A percentile compares a stretch with the other conserved stretches of the same genome.
phyloP scores from a whole-genome alignment of 2,797 vertebrate genomes.

The Lutjanus campechanus region DNA sequence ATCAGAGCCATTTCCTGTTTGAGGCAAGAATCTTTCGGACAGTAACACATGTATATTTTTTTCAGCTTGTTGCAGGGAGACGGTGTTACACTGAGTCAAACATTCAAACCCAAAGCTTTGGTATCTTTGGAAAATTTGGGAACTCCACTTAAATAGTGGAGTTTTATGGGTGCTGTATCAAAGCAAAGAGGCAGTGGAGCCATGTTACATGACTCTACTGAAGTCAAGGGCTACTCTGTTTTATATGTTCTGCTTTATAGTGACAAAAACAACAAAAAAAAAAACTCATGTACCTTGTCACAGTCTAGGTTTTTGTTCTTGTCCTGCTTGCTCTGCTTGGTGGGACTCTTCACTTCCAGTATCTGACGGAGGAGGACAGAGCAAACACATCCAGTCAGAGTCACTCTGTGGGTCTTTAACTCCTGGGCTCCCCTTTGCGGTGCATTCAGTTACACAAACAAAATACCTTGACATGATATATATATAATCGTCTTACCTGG shows the following conservation, averaged over 20 bases:
- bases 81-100: no score
- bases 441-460: neutral
- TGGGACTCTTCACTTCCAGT: constrained; percentile 94
- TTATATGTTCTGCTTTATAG: neutral
- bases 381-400: neutral
- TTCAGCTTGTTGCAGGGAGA: no score
- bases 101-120: no score
- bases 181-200: no score
- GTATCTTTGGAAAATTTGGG: no score
- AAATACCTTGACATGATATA: neutral
- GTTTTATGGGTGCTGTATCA: no score
- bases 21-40: no score
- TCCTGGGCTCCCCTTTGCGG: neutral
- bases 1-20: no score
- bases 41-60: no score
- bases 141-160: no score
- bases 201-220: no score
- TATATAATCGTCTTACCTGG: constrained; percentile 86
- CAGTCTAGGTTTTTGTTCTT: constrained; percentile 94
- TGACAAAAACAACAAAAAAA: neutral
- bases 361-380: constrained; percentile 82
- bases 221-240: no score
- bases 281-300: constrained; percentile 90
- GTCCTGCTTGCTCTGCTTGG: constrained; percentile 93
- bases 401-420: neutral